Conservation (phyloP, 2,888 invertebrate species). For the Drosophila multiciliata region DNA sequence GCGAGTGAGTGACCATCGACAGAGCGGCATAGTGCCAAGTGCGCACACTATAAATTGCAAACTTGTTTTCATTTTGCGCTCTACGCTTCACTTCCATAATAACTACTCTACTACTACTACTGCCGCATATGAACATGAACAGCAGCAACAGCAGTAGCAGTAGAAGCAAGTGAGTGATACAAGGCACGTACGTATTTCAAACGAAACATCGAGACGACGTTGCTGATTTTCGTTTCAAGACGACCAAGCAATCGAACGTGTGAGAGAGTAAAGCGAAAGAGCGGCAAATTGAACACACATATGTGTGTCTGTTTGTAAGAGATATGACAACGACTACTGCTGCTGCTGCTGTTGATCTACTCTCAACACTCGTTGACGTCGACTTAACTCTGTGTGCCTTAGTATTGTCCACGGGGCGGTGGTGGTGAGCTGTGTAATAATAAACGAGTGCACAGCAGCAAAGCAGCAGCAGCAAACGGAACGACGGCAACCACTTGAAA, state of each 20-base stretch:
- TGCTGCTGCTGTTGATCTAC: constrained; percentile 48
- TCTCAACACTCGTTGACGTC: constrained; percentile 59
- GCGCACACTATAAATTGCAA: constrained; percentile 75
- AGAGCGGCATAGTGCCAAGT: constrained; percentile 70
- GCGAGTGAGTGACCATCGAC: constrained; percentile 32
- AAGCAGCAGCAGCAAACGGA: constrained; percentile 56
- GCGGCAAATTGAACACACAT: constrained; percentile 30
- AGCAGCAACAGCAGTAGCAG: constrained; percentile 52
- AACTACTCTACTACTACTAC: constrained; percentile 48
- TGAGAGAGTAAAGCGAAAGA: constrained; percentile 35
- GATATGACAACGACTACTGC: constrained; percentile 32
- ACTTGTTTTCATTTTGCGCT: constrained; percentile 71
- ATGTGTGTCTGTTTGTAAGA: constrained; percentile 36
- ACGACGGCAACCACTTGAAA: constrained; percentile 77
- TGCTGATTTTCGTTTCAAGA: constrained; percentile 46
- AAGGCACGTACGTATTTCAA: constrained; percentile 77
- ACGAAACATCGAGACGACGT: constrained; percentile 64
- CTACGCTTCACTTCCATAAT: constrained; percentile 65
- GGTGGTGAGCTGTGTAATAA: constrained; percentile 68
- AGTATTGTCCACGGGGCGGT: constrained; percentile 57
- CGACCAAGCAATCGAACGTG: constrained; percentile 27
- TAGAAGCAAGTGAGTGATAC: constrained; percentile 78
- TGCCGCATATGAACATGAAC: constrained; percentile 14
- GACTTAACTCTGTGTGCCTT: constrained; percentile 36
- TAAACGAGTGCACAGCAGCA: constrained; percentile 75